phyloP scores from a whole-genome alignment of 1,140 invertebrate genomes.

The Oscheius sp. region DNA sequence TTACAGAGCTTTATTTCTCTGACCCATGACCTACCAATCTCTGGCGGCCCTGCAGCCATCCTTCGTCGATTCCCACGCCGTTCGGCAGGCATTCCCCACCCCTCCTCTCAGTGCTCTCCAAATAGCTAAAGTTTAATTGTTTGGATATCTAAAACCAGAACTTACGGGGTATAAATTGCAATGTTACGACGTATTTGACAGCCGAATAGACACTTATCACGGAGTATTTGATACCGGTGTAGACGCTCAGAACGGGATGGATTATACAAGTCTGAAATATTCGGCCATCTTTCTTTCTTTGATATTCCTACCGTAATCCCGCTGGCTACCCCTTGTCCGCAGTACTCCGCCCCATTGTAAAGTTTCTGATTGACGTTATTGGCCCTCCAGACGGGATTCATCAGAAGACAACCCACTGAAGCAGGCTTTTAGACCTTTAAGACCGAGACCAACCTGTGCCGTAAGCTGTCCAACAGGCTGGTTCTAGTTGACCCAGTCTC shows the following conservation, averaged over 20 bases:
- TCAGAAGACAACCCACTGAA: conserved; percentile 37
- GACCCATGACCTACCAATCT: conserved; percentile 6
- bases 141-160: not conserved
- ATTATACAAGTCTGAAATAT: not conserved
- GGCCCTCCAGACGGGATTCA: conserved; percentile 40
- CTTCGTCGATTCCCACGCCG: not conserved
- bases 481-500: conserved; percentile 10
- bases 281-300: not conserved
- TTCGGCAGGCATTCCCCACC: not conserved
- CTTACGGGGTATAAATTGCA: conserved; percentile 27
- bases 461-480: conserved; percentile 32
- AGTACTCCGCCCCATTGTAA: not conserved
- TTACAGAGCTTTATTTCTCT: too few relatives aligned
- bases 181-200: conserved; percentile 19
- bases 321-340: not conserved
- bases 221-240: not conserved
- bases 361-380: conserved; percentile 38
- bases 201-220: not conserved
- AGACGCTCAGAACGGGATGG: not conserved
- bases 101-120: not conserved
- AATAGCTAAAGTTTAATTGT: conserved; percentile 9
- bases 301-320: not conserved
- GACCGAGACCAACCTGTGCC: conserved; percentile 3
- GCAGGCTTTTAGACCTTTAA: not conserved
- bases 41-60: not conserved